A percentile compares a stretch with the other conserved stretches of the same genome.
Evolutionary conservation across 1,140 invertebrate genomes (phyloP).

Genomic region (Diorhabda carinulata): DNA sequence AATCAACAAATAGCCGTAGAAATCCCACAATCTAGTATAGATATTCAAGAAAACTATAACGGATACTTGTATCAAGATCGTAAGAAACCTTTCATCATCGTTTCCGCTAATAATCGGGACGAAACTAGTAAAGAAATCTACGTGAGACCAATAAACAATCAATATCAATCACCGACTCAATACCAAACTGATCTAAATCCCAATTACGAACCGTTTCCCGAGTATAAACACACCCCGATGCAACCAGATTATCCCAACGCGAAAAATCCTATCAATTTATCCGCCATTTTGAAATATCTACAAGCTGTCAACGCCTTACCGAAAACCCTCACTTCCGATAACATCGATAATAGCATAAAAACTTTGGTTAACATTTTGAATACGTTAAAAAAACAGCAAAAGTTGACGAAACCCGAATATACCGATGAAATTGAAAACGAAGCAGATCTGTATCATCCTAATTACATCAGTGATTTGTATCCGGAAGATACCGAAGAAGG

Average conservation of each 20-base stretch:
- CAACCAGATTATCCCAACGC: not conserved
- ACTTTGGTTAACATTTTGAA: slow-evolving; percentile 69
- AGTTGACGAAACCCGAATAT: slow-evolving; percentile 35
- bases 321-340: slow-evolving; percentile 67
- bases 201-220: slow-evolving; percentile 13
- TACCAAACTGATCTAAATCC: not conserved
- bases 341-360: slow-evolving; percentile 71
- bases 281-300: slow-evolving; percentile 58
- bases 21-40: slow-evolving; percentile 18
- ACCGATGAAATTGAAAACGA: slow-evolving; percentile 35
- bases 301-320: slow-evolving; percentile 70
- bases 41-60: slow-evolving; percentile 12
- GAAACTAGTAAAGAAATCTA: not conserved
- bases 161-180: not conserved
- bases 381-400: slow-evolving; percentile 53
- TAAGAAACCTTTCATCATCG: slow-evolving; percentile 7
- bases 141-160: not conserved
- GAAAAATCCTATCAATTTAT: slow-evolving; percentile 40
- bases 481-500: slow-evolving; percentile 51
- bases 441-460: slow-evolving; percentile 30
- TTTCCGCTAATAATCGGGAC: not conserved
- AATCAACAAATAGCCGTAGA: slow-evolving; percentile 25
- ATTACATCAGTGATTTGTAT: slow-evolving; percentile 29
- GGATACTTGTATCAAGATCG: slow-evolving; percentile 1
- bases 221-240: not conserved